Conservation (phyloP, 1,140 invertebrate genomes). For the Agraylea sexmaculata region DNA sequence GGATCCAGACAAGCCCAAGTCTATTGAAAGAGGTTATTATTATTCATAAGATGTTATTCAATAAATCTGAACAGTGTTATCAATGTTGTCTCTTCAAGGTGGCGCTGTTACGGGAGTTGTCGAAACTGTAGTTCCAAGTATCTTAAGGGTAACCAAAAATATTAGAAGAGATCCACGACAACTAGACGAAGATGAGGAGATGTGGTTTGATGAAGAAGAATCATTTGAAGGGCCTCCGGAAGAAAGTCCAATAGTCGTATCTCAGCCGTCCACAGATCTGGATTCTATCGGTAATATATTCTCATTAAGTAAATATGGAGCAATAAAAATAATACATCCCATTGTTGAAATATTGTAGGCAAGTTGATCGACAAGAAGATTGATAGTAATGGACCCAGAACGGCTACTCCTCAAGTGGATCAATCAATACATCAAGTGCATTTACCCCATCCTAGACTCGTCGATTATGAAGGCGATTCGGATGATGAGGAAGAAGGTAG, state of each 20-base stretch:
- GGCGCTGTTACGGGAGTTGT: slow-evolving; percentile 32
- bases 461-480: slow-evolving; percentile 92
- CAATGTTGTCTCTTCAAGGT: slow-evolving; percentile 19
- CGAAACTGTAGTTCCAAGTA: slow-evolving; percentile 53
- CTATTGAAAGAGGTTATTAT: slow-evolving; percentile 59
- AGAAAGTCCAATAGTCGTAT: slow-evolving; percentile 22
- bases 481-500: slow-evolving; percentile 86
- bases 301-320: too few relatives aligned
- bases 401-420: slow-evolving; percentile 26
- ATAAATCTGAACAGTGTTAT: not conserved
- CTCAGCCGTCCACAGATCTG: slow-evolving; percentile 45
- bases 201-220: slow-evolving; percentile 98
- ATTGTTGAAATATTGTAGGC: slow-evolving; percentile 28
- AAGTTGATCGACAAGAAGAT: slow-evolving; percentile 50
- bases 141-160: slow-evolving; percentile 69
- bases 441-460: slow-evolving; percentile 48
- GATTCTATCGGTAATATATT: slow-evolving; percentile 45
- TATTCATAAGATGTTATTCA: not conserved
- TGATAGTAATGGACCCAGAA: slow-evolving; percentile 37
- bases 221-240: slow-evolving; percentile 65
- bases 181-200: slow-evolving; percentile 94
- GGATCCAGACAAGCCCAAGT: slow-evolving; percentile 86
- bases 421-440: slow-evolving; percentile 32
- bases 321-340: too few relatives aligned
- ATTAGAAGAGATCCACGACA: slow-evolving; percentile 82